Conservation (phyloP, 2,888 invertebrate species). For the Heliconius erato region DNA sequence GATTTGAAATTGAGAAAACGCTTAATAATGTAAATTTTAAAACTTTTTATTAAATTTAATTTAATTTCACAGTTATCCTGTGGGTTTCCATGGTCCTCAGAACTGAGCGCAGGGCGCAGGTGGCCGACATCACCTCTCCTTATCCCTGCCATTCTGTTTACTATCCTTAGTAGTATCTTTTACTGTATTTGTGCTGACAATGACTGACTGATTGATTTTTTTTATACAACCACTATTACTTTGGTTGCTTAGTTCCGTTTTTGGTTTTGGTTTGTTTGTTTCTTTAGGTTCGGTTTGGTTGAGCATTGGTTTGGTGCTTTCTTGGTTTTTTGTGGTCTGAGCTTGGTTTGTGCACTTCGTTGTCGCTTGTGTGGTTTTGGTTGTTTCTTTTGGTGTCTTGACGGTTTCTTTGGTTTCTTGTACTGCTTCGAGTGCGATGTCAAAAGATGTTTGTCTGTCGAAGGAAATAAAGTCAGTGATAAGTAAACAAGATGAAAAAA, state of each 20-base stretch:
- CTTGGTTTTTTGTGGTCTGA: constrained; percentile 49
- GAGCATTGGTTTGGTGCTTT: constrained; percentile 42
- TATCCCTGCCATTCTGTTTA: constrained; percentile 46
- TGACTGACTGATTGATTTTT: constrained; percentile 8
- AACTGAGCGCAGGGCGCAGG: constrained; percentile 54
- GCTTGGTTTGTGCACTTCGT: neutral
- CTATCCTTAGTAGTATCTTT: constrained; percentile 24
- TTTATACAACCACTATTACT: constrained; percentile 3
- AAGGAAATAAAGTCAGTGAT: constrained; percentile 26
- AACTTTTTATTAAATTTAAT: neutral
- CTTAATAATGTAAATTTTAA: neutral
- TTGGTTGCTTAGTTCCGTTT: constrained; percentile 7
- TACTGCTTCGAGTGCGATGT: constrained; percentile 76
- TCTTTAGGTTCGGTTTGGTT: constrained; percentile 29
- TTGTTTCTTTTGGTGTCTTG: constrained; percentile 9
- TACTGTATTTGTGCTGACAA: constrained; percentile 8
- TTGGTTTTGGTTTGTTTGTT: constrained; percentile 27
- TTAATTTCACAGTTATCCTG: neutral
- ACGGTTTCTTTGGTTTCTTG: constrained; percentile 63
- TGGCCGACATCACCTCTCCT: constrained; percentile 54
- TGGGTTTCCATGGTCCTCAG: constrained; percentile 33
- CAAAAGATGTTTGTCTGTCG: constrained; percentile 77
- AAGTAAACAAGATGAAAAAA: neutral
- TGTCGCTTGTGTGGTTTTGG: neutral
- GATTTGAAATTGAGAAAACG: neutral